phyloP scores from a whole-genome alignment of 2,888 invertebrate genomes.

The Corythucha ciliata region DNA sequence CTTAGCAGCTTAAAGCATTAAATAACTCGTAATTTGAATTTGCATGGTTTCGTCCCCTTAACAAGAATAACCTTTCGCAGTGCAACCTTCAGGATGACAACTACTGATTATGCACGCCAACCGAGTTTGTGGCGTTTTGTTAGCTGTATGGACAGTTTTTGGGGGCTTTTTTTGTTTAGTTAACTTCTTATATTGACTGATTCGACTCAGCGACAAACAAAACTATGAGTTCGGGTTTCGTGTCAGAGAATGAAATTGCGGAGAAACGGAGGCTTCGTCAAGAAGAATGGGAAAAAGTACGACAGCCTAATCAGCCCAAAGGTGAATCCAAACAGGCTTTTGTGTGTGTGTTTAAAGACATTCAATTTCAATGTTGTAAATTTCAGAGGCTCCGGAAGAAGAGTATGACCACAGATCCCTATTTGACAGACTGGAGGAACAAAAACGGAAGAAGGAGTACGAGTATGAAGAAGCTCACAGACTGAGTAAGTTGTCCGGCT shows the following conservation, averaged over 20 bases:
- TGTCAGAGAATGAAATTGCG: slow-evolving; percentile 75
- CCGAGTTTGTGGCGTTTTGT: too few relatives aligned
- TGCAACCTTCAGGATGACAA: too few relatives aligned
- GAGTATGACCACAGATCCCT: slow-evolving; percentile 72
- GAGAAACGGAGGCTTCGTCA: slow-evolving; percentile 73
- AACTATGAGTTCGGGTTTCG: slow-evolving; percentile 82
- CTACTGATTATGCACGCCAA: too few relatives aligned
- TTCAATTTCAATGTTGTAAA: slow-evolving; percentile 21
- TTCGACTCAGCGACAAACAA: too few relatives aligned
- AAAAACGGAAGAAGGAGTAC: slow-evolving; percentile 78
- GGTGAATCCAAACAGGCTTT: slow-evolving; percentile 49
- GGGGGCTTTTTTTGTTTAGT: too few relatives aligned
- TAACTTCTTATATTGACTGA: too few relatives aligned
- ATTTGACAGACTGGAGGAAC: slow-evolving; percentile 88
- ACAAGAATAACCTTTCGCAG: too few relatives aligned
- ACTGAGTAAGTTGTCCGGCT: slow-evolving; percentile 60
- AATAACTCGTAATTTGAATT: too few relatives aligned
- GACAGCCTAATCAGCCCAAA: slow-evolving; percentile 79
- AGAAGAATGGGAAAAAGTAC: slow-evolving; percentile 94
- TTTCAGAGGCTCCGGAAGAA: slow-evolving; percentile 80
- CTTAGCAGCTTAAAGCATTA: too few relatives aligned
- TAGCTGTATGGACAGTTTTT: too few relatives aligned
- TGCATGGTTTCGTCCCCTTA: too few relatives aligned
- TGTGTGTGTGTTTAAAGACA: background rate
- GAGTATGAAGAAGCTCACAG: slow-evolving; percentile 94